Evolutionary conservation across 2,797 vertebrate species (phyloP), one percentile per base, ranked within the genome.

Genomic region (Myotis planiceps): DNA sequence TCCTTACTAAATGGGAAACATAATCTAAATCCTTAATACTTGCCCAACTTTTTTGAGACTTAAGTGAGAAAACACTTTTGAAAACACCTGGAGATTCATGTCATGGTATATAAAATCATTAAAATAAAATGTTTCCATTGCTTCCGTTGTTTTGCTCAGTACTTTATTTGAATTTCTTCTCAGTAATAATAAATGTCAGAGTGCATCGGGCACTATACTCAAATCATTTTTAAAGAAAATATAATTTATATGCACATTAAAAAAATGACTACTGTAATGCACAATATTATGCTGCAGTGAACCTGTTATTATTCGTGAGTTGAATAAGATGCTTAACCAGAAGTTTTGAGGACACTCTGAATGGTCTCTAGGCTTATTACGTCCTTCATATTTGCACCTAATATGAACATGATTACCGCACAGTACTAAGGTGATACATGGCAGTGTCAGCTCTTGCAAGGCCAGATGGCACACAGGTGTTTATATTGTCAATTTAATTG

Each of bases 101-200:
- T n/a, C 45, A 21, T 88, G 15, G 21, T 21, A 32, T 79, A 78
- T 45, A 75, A 91, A 96, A 82, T 78, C 34, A 29, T 74, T 90
- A 63, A 63, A 42, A 76, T 88, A 76, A 79, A 68, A 55, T 74
- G 5, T 86, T 74, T 74, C 42, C 14, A 4, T 47, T 68, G 6
- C 51, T 79, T 88, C 55, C 39, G 19, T 91, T 60, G 55, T 51
- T 19, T 72, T 71, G n/a, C 14, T 92, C 37, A 39, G 16, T 21
- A 32, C 15, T 90, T 75, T 89, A 80, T 53, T 94, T 95, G 32
- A 82, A 82, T 88, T 69, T 92, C 47, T 27, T 90, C 29, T 74
- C 16, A 78, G 18, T 86, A 94, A 71, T 79, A 53, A 66, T 69
- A 65, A 86, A 71, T 65, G 19, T 27, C 16, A 84, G 66, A 65